These are phyloP conservation scores for Panthera leo DNA, from an alignment of 2,113 vertebrate genomes.

Conservation along the genomic window DNA sequence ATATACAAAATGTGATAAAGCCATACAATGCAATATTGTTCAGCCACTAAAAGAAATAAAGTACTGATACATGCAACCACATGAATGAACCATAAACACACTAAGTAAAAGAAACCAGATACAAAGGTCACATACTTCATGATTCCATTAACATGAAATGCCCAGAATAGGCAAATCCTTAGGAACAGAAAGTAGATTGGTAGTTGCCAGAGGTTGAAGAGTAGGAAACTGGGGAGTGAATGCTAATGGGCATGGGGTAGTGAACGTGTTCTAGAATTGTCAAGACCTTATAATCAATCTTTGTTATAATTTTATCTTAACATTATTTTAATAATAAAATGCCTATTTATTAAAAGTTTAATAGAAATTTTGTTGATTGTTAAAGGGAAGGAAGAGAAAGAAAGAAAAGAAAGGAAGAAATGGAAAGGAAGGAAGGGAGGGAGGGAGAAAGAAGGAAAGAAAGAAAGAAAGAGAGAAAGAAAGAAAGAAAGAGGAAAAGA, in stretches of 20 bases:
- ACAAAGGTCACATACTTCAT: not conserved
- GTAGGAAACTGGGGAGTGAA: not conserved
- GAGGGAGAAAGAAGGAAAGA: not conserved
- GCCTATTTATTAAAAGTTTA: not conserved
- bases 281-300: not conserved
- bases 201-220: not conserved
- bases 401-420: not conserved
- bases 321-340: not conserved
- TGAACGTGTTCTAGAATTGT: not conserved
- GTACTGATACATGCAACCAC: not conserved
- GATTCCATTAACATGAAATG: not conserved
- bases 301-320: constrained; percentile 28
- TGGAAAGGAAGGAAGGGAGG: no score
- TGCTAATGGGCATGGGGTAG: not conserved
- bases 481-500: not conserved
- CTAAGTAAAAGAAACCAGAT: not conserved
- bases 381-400: not conserved
- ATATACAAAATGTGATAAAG: not conserved
- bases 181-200: not conserved
- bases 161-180: not conserved
- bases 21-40: not conserved
- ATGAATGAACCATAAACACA: not conserved
- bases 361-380: not conserved
- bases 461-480: not conserved
- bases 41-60: not conserved